Percentiles rank a stretch among this genome's conserved stretches.
Conservation (phyloP, 2,113 vertebrate species). For the Shinisaurus crocodilurus region DNA sequence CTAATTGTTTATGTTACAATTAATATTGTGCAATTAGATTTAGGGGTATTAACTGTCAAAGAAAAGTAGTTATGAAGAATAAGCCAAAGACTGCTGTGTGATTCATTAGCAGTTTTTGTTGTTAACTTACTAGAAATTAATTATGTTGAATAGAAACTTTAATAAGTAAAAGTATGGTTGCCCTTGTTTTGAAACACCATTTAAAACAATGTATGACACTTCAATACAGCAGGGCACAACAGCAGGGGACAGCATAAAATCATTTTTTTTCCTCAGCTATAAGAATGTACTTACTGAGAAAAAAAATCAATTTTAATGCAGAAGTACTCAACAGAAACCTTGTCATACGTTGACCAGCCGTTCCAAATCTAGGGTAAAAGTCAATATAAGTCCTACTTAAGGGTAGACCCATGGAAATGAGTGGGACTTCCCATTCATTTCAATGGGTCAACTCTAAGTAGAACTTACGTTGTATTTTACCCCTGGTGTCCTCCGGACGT, state of each 20-base stretch:
- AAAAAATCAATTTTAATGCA: not conserved
- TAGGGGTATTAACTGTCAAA: constrained; percentile 13
- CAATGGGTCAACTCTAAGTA: too few species aligned
- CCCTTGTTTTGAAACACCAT: constrained; percentile 73
- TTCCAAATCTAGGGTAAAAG: too few species aligned
- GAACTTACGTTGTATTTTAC: too few species aligned
- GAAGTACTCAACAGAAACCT: not conserved
- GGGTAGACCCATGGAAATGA: too few species aligned
- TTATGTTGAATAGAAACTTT: constrained; percentile 22
- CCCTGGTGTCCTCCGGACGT: too few species aligned
- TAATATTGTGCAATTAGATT: constrained; percentile 35
- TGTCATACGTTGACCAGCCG: not conserved
- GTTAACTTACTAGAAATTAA: constrained; percentile 23
- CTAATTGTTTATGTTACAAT: constrained; percentile 27
- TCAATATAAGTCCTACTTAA: too few species aligned
- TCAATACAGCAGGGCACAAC: not conserved
- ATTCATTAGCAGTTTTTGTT: constrained; percentile 22
- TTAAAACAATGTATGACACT: constrained; percentile 52
- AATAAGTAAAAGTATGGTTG: constrained; percentile 77
- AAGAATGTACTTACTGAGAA: not conserved
- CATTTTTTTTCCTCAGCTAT: constrained; percentile 7
- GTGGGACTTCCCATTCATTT: too few species aligned
- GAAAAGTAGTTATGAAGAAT: constrained; percentile 35
- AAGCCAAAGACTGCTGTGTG: constrained; percentile 18
- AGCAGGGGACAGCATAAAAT: not conserved